Percentiles rank a stretch among this genome's conserved stretches.
These are phyloP conservation scores for Gambusia yucatana DNA, from an alignment of 2,797 vertebrate genomes.

Conservation along the genomic window DNA sequence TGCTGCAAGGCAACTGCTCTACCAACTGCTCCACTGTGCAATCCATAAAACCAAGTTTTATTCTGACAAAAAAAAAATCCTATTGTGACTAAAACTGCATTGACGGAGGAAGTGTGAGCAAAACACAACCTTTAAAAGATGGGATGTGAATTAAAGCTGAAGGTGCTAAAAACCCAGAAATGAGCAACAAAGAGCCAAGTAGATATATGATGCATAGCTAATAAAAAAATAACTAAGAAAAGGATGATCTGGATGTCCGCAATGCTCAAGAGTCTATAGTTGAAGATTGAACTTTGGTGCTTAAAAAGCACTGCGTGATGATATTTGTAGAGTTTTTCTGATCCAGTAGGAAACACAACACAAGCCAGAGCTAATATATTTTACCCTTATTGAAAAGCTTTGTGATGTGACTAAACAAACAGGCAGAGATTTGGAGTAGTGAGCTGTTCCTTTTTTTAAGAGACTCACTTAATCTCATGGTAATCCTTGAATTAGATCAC, in stretches of 20 bases:
- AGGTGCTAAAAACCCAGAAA: slow-evolving; percentile 1
- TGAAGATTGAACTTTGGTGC: background rate
- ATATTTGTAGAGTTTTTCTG: background rate
- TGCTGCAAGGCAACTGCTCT: too few relatives aligned
- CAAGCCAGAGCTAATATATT: background rate
- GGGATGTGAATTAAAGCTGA: slow-evolving; percentile 4
- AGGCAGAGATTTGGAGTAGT: slow-evolving; percentile 37
- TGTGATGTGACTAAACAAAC: slow-evolving; percentile 51
- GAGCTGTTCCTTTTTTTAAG: slow-evolving; percentile 62
- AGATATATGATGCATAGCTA: background rate
- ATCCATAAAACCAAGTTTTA: background rate
- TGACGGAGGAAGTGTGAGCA: background rate
- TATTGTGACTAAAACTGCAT: background rate
- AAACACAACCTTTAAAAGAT: slow-evolving; percentile 5
- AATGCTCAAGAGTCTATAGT: background rate
- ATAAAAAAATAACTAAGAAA: background rate
- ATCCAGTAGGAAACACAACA: background rate
- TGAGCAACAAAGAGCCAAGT: background rate
- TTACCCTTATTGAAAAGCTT: slow-evolving; percentile 10
- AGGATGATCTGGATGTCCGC: background rate
- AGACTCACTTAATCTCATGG: slow-evolving; percentile 64
- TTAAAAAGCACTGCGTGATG: background rate
- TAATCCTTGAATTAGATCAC: slow-evolving; percentile 74
- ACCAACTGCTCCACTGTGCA: too few relatives aligned
- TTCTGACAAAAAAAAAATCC: background rate